These are phyloP conservation scores for Gari tellinella DNA, from an alignment of 2,888 invertebrate genomes.

Conservation along the genomic window DNA sequence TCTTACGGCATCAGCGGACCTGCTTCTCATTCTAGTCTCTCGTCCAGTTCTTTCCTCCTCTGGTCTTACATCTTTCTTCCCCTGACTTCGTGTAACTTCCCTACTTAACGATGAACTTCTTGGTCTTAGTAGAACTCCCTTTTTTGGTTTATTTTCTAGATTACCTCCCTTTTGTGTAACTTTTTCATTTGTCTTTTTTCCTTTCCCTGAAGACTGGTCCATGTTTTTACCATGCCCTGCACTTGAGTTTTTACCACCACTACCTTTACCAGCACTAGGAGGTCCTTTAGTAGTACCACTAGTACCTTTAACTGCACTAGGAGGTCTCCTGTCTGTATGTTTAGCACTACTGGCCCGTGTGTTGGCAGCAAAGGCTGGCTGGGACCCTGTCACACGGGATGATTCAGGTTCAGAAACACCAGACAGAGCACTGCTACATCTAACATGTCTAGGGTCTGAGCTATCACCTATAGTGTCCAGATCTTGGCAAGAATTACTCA, in stretches of 20 bases:
- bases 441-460: not conserved
- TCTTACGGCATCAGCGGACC: slow-evolving; percentile 56
- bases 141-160: slow-evolving; percentile 45
- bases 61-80: slow-evolving; percentile 11
- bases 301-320: slow-evolving; percentile 42
- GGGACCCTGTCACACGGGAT: slow-evolving; percentile 12
- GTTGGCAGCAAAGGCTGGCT: slow-evolving; percentile 42
- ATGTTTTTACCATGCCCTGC: slow-evolving; percentile 1
- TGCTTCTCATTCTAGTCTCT: slow-evolving; percentile 45
- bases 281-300: slow-evolving; percentile 37
- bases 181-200: slow-evolving; percentile 43
- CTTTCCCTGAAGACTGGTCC: slow-evolving; percentile 12
- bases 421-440: slow-evolving; percentile 43
- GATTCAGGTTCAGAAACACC: slow-evolving; percentile 20
- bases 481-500: not conserved
- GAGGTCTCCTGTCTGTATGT: slow-evolving; percentile 51
- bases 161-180: slow-evolving; percentile 20
- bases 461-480: not conserved
- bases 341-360: slow-evolving; percentile 53
- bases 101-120: slow-evolving; percentile 49
- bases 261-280: slow-evolving; percentile 2
- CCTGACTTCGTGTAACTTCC: slow-evolving; percentile 20
- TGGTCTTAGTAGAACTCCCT: slow-evolving; percentile 46
- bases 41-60: slow-evolving; percentile 32
- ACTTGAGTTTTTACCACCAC: slow-evolving; percentile 7